A percentile compares a stretch with the other conserved stretches of the same genome.
These are phyloP conservation scores for Hipposideros larvatus DNA, from an alignment of 2,797 vertebrate genomes.

Conservation along the genomic window DNA sequence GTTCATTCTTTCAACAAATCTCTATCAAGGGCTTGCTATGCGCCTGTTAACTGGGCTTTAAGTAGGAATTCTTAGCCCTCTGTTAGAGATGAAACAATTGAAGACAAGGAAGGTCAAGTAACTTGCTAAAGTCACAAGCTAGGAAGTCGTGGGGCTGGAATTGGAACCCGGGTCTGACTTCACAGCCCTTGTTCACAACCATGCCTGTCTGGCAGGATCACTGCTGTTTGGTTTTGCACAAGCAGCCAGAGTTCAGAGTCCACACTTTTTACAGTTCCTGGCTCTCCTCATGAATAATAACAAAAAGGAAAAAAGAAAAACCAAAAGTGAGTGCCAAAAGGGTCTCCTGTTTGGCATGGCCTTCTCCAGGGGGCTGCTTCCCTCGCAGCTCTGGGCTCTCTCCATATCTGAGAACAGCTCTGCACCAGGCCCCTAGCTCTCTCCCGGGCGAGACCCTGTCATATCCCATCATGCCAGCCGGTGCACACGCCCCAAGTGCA, in stretches of 20 bases:
- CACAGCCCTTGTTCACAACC: background rate
- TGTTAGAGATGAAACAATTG: background rate
- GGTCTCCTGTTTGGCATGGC: slow-evolving; percentile 39
- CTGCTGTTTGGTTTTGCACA: background rate
- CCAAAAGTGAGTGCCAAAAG: background rate
- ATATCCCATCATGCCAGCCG: slow-evolving; percentile 78
- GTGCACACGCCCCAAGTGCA: slow-evolving; percentile 84
- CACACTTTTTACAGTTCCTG: background rate
- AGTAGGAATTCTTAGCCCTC: background rate
- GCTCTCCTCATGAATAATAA: slow-evolving; percentile 61
- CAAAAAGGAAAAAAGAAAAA: background rate
- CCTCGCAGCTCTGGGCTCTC: background rate
- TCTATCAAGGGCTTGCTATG: background rate
- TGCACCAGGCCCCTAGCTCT: background rate
- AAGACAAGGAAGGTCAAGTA: background rate
- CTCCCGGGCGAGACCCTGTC: slow-evolving; percentile 72
- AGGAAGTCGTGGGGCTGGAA: background rate
- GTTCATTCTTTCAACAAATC: background rate
- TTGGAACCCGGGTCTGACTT: background rate
- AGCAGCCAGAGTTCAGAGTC: slow-evolving; percentile 16
- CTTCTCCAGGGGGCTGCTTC: background rate
- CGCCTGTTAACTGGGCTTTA: background rate
- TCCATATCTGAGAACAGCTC: background rate
- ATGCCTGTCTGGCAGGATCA: background rate
- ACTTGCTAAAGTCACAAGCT: background rate